Evolutionary conservation across 2,797 vertebrate genomes (phyloP).

Genomic region (Tragelaphus oryx): DNA sequence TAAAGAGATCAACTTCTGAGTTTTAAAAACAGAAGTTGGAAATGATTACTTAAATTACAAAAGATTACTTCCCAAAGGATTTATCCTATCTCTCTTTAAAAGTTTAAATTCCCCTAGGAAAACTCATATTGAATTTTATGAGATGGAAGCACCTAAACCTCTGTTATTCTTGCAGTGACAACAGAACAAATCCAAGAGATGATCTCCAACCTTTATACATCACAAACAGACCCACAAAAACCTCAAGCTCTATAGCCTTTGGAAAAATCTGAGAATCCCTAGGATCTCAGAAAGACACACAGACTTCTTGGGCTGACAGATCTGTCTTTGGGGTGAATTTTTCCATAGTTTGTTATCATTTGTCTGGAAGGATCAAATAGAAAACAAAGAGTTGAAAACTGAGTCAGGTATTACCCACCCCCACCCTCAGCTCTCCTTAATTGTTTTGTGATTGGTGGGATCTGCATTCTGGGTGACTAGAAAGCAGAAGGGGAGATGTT

Average conservation of each 20-base stretch:
- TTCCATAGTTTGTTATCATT: neutral
- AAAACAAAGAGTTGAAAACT: neutral
- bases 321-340: neutral
- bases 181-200: neutral
- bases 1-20: neutral
- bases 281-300: neutral
- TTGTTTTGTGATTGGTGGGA: neutral
- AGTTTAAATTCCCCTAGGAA: neutral
- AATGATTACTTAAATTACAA: neutral
- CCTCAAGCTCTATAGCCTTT: neutral
- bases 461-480: neutral
- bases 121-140: neutral
- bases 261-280: neutral
- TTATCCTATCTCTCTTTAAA: neutral
- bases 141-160: neutral
- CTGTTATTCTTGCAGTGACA: neutral
- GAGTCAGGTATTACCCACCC: neutral
- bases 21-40: constrained; percentile 18
- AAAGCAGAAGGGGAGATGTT: neutral
- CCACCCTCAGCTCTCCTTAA: neutral
- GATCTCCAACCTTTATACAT: neutral
- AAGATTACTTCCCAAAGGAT: neutral
- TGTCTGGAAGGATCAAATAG: neutral
- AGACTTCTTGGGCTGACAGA: neutral
- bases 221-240: neutral